Evolutionary conservation across 2,888 invertebrate species (phyloP), one percentile per base, ranked within the genome.

Genomic region (Amblyjoppa fuscipennis): DNA sequence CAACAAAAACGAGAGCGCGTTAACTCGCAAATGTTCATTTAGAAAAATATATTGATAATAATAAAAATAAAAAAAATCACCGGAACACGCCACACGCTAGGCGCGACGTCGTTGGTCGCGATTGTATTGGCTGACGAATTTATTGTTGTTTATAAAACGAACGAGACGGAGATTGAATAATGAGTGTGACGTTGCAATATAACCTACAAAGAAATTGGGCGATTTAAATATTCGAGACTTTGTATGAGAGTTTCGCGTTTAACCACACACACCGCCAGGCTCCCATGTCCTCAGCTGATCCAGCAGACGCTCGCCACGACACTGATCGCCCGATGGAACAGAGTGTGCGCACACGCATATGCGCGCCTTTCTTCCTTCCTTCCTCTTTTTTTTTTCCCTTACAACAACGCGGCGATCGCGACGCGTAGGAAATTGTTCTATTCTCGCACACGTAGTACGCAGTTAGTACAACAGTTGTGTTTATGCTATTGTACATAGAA

Each of bases 261-360:
- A 53, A 68, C 71, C 73, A 80, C 73, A 76, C 85, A 87, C 78
- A 79, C 51, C 64, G 74, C 81, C 53, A 83, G 66, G 74, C 70
- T 68, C 81, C 84, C 87, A 81, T 59, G 75, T 87, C 84, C 88
- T 90, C 87, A 88, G 87, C 90, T 90, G 90, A 91, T 86, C 89
- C 76, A 90, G 91, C 91, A 90, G 89, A 91, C 88, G 86, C 88
- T 86, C 84, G 89, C 83, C 86, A 87, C 87, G 86, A 81, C 82
- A 80, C 76, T 71, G 59, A 78, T 45, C 56, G 41, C 13, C 45
- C 64, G 78, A 69, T 31, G 69, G 53, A 13, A 59, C 28, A 1
- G 74, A 69, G 76, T n/a, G n/a, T 68, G 75, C 75, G 76, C 76
- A 68, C 53, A 76, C 76, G 68, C 76, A 41, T 68, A 68, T 76